These are phyloP conservation scores for Polyommatus iphigenia DNA, from an alignment of 2,888 invertebrate genomes.

Conservation along the genomic window DNA sequence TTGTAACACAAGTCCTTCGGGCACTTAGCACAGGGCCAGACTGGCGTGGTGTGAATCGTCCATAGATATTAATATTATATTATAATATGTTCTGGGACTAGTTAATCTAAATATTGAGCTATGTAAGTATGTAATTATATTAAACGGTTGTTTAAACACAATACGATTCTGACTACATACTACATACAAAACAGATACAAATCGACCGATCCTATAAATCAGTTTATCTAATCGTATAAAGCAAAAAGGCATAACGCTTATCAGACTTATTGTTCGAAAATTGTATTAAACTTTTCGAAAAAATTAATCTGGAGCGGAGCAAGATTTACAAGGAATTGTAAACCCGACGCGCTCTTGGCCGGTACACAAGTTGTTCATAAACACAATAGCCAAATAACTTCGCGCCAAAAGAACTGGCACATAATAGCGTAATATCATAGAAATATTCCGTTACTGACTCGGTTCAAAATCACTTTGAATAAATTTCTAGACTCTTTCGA, in stretches of 20 bases:
- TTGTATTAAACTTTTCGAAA: background rate
- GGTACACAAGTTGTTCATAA: slow-evolving; percentile 9
- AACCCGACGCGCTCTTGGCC: slow-evolving; percentile 1
- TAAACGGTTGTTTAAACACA: too few relatives aligned
- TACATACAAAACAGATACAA: too few relatives aligned
- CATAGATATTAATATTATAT: too few relatives aligned
- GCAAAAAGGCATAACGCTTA: background rate
- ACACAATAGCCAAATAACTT: slow-evolving; percentile 19
- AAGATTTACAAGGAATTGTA: slow-evolving; percentile 7
- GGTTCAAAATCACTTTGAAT: slow-evolving; percentile 27
- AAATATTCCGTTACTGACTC: slow-evolving; percentile 12
- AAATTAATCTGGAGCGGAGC: background rate
- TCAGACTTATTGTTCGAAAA: background rate
- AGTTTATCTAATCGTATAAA: too few relatives aligned
- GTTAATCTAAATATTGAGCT: too few relatives aligned
- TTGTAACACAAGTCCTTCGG: too few relatives aligned
- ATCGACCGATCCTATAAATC: too few relatives aligned
- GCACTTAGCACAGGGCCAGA: too few relatives aligned
- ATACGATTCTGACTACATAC: too few relatives aligned
- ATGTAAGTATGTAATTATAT: too few relatives aligned
- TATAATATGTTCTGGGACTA: too few relatives aligned
- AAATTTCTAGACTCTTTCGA: slow-evolving; percentile 6
- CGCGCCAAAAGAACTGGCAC: slow-evolving; percentile 26
- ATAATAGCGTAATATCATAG: slow-evolving; percentile 24
- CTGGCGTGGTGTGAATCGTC: too few relatives aligned